phyloP scores from a whole-genome alignment of 2,888 invertebrate genomes.

The Sminthurinus aureus region DNA sequence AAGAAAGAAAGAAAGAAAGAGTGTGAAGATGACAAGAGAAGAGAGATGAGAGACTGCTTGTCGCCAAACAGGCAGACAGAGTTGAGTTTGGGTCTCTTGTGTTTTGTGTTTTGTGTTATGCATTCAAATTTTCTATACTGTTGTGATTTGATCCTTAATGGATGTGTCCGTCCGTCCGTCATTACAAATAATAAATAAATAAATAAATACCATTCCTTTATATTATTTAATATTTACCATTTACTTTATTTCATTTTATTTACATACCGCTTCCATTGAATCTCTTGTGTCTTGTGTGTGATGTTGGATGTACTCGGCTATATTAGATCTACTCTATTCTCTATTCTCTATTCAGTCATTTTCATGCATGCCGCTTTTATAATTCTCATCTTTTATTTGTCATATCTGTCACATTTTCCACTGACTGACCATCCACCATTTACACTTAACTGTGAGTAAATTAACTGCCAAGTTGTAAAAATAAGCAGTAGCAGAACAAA shows the following conservation, averaged over 20 bases:
- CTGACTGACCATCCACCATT: too few relatives aligned
- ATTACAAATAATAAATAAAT: conserved; percentile 11
- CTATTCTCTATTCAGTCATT: not conserved
- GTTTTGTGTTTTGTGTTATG: not conserved
- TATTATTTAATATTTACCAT: too few relatives aligned
- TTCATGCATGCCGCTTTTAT: too few relatives aligned
- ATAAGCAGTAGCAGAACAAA: not conserved
- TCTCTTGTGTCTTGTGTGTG: not conserved
- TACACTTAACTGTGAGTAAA: too few relatives aligned
- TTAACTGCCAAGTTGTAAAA: too few relatives aligned
- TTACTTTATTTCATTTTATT: not conserved
- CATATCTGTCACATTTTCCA: too few relatives aligned
- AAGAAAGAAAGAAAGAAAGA: too few relatives aligned
- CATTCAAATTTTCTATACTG: not conserved
- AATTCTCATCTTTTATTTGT: too few relatives aligned
- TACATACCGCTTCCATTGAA: not conserved
- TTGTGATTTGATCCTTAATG: conserved; percentile 7
- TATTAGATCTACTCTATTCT: not conserved
- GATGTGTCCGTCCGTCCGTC: not conserved
- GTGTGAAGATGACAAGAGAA: not conserved
- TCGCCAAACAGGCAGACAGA: conserved; percentile 11
- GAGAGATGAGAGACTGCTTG: conserved; percentile 6
- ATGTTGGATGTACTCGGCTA: not conserved
- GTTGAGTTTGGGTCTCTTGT: not conserved
- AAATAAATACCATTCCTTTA: not conserved